Conservation (phyloP, 2,888 invertebrate species). For the Lithophane semibrunnea region DNA sequence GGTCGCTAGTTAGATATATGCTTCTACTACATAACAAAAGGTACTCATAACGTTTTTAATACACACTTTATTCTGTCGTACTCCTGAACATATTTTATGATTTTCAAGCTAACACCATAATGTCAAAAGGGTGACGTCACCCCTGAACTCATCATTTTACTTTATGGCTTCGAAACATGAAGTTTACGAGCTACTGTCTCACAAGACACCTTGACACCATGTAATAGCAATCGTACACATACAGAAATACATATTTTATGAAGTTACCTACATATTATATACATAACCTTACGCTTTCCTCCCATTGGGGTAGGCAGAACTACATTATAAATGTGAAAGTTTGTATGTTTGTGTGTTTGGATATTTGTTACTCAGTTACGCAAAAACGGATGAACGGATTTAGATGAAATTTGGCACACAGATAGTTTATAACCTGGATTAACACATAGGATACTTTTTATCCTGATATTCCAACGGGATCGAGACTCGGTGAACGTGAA, state of each 20-base stretch:
- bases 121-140: constrained; percentile 9
- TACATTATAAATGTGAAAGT: no score
- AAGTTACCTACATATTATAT: no score
- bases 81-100: constrained; percentile 11
- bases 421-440: no score
- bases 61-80: constrained; percentile 3
- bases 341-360: no score
- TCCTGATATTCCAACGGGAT: no score
- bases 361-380: no score
- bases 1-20: neutral
- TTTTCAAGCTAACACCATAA: constrained; percentile 26
- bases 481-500: no score
- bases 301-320: no score
- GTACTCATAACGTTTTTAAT: neutral
- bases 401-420: no score
- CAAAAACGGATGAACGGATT: no score
- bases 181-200: constrained; percentile 29
- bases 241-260: neutral
- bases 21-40: neutral
- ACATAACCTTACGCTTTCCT: no score
- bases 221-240: neutral
- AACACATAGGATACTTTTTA: no score
- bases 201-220: constrained; percentile 22
- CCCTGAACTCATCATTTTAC: constrained; percentile 13
- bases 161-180: constrained; percentile 43